A percentile compares a stretch with the other conserved stretches of the same genome.
Conservation (phyloP, 2,888 invertebrate genomes). For the Drosophila formosana region DNA sequence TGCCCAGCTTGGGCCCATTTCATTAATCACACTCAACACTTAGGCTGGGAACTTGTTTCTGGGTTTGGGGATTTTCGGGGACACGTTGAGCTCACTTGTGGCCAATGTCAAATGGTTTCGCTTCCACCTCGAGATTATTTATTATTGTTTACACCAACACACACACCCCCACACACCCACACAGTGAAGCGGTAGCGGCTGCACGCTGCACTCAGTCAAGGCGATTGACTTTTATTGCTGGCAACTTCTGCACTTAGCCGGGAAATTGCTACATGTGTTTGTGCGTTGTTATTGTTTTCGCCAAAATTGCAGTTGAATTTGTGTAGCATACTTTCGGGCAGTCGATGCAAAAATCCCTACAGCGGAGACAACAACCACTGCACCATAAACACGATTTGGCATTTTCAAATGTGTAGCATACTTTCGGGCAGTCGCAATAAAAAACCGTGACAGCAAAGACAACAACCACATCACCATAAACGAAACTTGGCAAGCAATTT, state of each 20-base stretch:
- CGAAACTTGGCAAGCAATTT: slow-evolving; percentile 2
- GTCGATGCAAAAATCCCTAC: not conserved
- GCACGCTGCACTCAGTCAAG: slow-evolving; percentile 26
- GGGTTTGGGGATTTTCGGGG: slow-evolving; percentile 29
- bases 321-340: slow-evolving; percentile 10
- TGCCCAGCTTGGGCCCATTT: slow-evolving; percentile 65
- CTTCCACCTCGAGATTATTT: slow-evolving; percentile 51
- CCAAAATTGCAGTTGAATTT: not conserved
- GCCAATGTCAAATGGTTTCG: slow-evolving; percentile 70
- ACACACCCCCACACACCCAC: not conserved
- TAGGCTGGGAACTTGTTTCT: slow-evolving; percentile 22
- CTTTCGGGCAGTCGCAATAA: not conserved
- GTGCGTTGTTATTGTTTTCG: slow-evolving; percentile 1
- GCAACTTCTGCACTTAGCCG: slow-evolving; percentile 14
- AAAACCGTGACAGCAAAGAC: not conserved
- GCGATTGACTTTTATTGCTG: slow-evolving; percentile 28
- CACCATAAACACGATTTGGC: slow-evolving; percentile 9
- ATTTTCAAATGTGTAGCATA: slow-evolving; percentile 6
- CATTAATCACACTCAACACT: slow-evolving; percentile 80
- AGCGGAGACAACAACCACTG: slow-evolving; percentile 1
- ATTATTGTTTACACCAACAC: slow-evolving; percentile 38
- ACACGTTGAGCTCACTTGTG: slow-evolving; percentile 51
- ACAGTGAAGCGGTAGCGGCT: not conserved
- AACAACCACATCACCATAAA: not conserved
- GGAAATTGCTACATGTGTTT: not conserved